Evolutionary conservation across 2,113 vertebrate genomes (phyloP).

Genomic region (Phyllostomus hastatus): DNA sequence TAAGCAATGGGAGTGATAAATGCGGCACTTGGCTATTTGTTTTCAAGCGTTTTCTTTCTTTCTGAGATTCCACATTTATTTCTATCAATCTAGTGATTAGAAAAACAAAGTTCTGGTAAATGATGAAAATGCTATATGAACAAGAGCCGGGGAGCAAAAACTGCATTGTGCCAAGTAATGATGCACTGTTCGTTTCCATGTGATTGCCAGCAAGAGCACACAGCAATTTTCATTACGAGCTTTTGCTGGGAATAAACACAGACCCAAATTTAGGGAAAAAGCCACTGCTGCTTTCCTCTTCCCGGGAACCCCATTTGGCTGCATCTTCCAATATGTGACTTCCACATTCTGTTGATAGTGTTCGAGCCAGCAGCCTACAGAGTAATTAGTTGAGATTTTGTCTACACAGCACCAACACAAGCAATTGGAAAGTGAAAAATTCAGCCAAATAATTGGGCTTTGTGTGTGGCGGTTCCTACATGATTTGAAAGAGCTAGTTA

Average conservation of each 20-base stretch:
- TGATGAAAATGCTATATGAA: conserved; percentile 49
- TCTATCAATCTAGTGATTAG: conserved; percentile 68
- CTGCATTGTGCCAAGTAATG: conserved; percentile 10
- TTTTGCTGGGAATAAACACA: conserved; percentile 64
- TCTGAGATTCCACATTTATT: conserved; percentile 40
- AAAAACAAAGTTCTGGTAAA: conserved; percentile 68
- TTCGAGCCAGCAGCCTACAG: conserved; percentile 64
- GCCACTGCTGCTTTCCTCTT: conserved; percentile 51
- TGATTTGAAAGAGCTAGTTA: conserved; percentile 66
- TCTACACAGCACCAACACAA: conserved; percentile 57
- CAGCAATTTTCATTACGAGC: conserved; percentile 67
- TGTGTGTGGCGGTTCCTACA: conserved; percentile 47
- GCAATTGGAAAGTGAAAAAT: conserved; percentile 67
- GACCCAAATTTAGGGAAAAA: conserved; percentile 53
- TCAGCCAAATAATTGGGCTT: conserved; percentile 64
- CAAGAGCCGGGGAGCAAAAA: conserved; percentile 44
- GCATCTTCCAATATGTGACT: conserved; percentile 46
- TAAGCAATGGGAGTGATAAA: conserved; percentile 44
- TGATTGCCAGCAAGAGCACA: conserved; percentile 29
- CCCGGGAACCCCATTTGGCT: conserved; percentile 64
- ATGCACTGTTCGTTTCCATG: conserved; percentile 43
- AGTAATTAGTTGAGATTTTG: conserved; percentile 70
- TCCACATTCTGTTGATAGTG: conserved; percentile 55
- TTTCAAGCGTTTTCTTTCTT: conserved; percentile 64
- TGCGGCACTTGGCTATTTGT: conserved; percentile 45